Evolutionary conservation across 2,113 vertebrate genomes (phyloP), one percentile per base, ranked within the genome.

Genomic region (Merops nubicus): DNA sequence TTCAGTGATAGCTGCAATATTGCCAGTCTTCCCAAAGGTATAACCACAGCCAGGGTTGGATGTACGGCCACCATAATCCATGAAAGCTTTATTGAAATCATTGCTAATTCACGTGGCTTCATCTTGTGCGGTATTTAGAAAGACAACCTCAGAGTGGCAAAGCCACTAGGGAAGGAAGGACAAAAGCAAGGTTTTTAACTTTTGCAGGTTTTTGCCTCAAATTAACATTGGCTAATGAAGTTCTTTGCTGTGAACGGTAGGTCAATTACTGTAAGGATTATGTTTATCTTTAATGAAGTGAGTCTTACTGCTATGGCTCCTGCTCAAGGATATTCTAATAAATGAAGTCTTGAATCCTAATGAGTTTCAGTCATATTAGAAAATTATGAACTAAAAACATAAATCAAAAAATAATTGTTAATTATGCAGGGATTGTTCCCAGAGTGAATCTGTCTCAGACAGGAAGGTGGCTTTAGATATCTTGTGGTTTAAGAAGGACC

Each of bases 371-470:
- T 17, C 13, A 18, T 67, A 80, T 77, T 81, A 76, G 40, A 95
- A 79, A 92, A 77, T 26, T 11, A 15, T 74, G 34, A 95, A 96
- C 19, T 73, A 88, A 95, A 96, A 70, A 93, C 78, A 77, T 67
- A 75, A 60, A 15, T 33, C 45, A 29, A 60, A 95, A 96, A 96
- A 81, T 60, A 93, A 36, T 68, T 95, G 93, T 93, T 95, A 91
- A 85, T 94, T 87, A 88, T 0, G 1, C 8, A 48, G 60, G 34
- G 31, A 91, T 95, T 91, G 59, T 87, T 83, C 67, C 45, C 25
- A 65, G 79, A 95, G n/a, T 31, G 25, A 91, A 84, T 85, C 60
- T 15, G 12, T 36, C 43, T 94, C 64, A 92, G 76, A 67, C 36
- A 57, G 62, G 79, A 84, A 78, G n/a, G 36, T 81, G 42, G 64